Conservation (phyloP, 2,888 invertebrate species). For the Pandemis corylana region DNA sequence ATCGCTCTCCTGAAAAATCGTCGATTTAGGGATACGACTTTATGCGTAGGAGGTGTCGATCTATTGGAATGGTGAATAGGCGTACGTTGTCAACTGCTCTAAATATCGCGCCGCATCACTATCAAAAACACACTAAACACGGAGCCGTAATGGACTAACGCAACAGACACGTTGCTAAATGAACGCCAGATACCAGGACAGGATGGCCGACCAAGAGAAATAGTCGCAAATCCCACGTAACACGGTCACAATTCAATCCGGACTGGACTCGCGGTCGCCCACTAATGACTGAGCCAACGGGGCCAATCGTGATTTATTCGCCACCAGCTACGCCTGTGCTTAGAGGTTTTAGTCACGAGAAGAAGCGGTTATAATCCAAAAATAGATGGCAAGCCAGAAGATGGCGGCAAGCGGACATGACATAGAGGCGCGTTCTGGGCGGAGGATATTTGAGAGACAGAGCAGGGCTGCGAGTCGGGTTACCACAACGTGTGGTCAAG, state of each 20-base stretch:
- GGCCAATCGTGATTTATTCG: slow-evolving; percentile 77
- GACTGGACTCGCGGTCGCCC: slow-evolving; percentile 65
- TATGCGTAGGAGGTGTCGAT: too few relatives aligned
- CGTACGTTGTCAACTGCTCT: not conserved
- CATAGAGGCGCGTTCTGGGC: too few relatives aligned
- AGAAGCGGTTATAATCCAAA: not conserved
- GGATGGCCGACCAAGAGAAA: slow-evolving; percentile 39
- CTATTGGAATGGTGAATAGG: too few relatives aligned
- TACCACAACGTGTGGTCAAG: too few relatives aligned
- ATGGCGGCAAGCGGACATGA: too few relatives aligned
- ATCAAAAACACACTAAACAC: not conserved
- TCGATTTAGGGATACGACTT: too few relatives aligned
- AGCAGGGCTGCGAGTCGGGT: too few relatives aligned
- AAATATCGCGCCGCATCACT: not conserved
- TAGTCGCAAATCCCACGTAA: slow-evolving; percentile 52
- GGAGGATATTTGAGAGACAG: too few relatives aligned
- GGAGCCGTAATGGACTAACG: slow-evolving; percentile 34
- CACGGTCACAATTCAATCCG: slow-evolving; percentile 71
- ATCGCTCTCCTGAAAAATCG: too few relatives aligned
- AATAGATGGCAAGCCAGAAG: too few relatives aligned
- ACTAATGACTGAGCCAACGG: slow-evolving; percentile 73
- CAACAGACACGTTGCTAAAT: slow-evolving; percentile 38
- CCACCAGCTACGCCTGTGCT: slow-evolving; percentile 58
- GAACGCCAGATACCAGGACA: slow-evolving; percentile 27
- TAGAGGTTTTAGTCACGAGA: slow-evolving; percentile 49